Conservation (phyloP, 1,140 invertebrate genomes). For the Drosophila insularis region DNA sequence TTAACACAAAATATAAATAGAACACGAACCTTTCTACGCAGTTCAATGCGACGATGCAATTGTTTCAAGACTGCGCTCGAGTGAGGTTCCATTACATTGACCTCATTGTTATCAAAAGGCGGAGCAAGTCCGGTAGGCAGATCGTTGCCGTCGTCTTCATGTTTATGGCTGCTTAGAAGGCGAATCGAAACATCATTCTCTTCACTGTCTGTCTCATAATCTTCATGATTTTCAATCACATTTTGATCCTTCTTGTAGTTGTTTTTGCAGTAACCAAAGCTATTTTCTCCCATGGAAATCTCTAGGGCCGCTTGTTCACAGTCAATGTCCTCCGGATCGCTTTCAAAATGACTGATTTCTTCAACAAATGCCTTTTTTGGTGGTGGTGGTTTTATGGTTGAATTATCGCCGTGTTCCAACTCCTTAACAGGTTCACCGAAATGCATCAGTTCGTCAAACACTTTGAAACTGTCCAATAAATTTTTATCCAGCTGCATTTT, state of each 20-base stretch:
- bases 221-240: neutral
- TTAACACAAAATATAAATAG: neutral
- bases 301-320: slow-evolving; percentile 39
- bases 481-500: neutral
- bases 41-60: slow-evolving; percentile 31
- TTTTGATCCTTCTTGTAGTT: neutral
- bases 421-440: slow-evolving; percentile 8
- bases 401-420: neutral
- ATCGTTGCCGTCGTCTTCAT: neutral
- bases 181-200: neutral
- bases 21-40: slow-evolving; percentile 44
- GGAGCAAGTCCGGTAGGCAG: neutral
- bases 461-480: slow-evolving; percentile 28
- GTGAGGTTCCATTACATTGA: neutral
- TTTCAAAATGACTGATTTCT: neutral
- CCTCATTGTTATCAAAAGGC: neutral
- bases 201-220: neutral
- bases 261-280: neutral
- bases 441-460: slow-evolving; percentile 42
- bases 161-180: neutral
- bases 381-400: slow-evolving; percentile 36
- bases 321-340: slow-evolving; percentile 47
- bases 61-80: slow-evolving; percentile 16
- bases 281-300: neutral
- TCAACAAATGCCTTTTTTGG: slow-evolving; percentile 34